Evolutionary conservation across 2,888 invertebrate genomes (phyloP).

Genomic region (Apamea monoglypha): DNA sequence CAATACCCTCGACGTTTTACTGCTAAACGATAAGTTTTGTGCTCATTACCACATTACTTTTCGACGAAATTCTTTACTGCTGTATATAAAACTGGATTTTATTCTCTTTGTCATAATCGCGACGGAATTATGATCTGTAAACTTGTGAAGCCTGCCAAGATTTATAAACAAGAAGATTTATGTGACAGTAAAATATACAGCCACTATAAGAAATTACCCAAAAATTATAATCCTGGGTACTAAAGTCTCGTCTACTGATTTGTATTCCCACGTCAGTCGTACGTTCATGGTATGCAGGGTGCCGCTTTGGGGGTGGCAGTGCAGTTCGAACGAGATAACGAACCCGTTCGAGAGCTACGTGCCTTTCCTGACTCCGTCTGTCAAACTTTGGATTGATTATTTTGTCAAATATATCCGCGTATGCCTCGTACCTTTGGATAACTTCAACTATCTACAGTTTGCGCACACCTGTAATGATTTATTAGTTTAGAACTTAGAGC

Average conservation of each 20-base stretch:
- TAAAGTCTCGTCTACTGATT: constrained; percentile 60
- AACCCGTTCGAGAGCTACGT: constrained; percentile 78
- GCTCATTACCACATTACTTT: constrained; percentile 2
- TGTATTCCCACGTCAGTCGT: constrained; percentile 55
- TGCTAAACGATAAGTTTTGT: constrained; percentile 9
- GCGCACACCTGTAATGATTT: constrained; percentile 13
- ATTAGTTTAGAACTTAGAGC: constrained; percentile 20
- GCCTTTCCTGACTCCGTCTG: constrained; percentile 76
- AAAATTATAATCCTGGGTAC: constrained; percentile 1
- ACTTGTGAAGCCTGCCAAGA: constrained; percentile 35
- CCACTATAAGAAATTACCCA: neutral
- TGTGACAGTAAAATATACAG: constrained; percentile 33
- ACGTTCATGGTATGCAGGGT: constrained; percentile 65
- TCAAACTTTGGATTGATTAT: constrained; percentile 84
- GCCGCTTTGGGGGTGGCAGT: constrained; percentile 66
- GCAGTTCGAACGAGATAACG: constrained; percentile 81
- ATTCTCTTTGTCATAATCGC: constrained; percentile 23
- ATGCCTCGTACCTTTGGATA: constrained; percentile 22
- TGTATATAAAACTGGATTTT: constrained; percentile 35
- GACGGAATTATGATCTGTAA: constrained; percentile 24
- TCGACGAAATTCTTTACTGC: constrained; percentile 16
- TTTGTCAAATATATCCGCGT: constrained; percentile 75
- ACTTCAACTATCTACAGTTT: constrained; percentile 46
- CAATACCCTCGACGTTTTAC: constrained; percentile 16
- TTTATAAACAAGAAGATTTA: constrained; percentile 43